Conservation (phyloP, 2,888 invertebrate genomes). For the Mimas tiliae region DNA sequence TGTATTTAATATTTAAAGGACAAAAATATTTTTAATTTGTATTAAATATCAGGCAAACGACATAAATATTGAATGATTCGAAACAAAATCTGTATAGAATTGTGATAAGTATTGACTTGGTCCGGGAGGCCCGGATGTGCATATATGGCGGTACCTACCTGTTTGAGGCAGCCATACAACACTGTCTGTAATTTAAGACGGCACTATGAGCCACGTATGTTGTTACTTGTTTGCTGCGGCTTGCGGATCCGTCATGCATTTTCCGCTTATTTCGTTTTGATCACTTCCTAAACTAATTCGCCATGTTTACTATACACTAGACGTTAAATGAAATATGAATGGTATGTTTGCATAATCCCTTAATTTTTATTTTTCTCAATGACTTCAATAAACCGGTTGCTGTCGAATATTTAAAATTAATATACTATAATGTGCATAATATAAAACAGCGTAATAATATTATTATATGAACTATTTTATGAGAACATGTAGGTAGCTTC, state of each 20-base stretch:
- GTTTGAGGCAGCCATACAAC: slow-evolving; percentile 1
- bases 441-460: not conserved
- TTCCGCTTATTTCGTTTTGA: not conserved
- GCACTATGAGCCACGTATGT: not conserved
- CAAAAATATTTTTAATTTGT: too few relatives aligned
- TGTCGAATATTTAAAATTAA: slow-evolving; percentile 6
- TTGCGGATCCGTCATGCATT: not conserved
- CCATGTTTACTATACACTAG: not conserved
- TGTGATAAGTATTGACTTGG: too few relatives aligned
- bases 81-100: too few relatives aligned
- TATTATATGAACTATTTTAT: not conserved
- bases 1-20: too few relatives aligned
- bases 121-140: slow-evolving; percentile 6
- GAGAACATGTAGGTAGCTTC: too few relatives aligned
- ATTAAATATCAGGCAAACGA: too few relatives aligned
- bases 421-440: not conserved
- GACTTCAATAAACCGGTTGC: slow-evolving; percentile 3
- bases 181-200: slow-evolving; percentile 1
- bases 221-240: not conserved
- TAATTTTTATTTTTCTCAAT: not conserved
- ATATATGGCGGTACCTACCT: not conserved
- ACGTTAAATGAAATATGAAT: not conserved
- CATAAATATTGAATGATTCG: too few relatives aligned
- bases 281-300: not conserved
- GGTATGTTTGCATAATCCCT: not conserved